A percentile compares a stretch with the other conserved stretches of the same genome.
Evolutionary conservation across 2,797 vertebrate species (phyloP).

Genomic region (Mus caroli): DNA sequence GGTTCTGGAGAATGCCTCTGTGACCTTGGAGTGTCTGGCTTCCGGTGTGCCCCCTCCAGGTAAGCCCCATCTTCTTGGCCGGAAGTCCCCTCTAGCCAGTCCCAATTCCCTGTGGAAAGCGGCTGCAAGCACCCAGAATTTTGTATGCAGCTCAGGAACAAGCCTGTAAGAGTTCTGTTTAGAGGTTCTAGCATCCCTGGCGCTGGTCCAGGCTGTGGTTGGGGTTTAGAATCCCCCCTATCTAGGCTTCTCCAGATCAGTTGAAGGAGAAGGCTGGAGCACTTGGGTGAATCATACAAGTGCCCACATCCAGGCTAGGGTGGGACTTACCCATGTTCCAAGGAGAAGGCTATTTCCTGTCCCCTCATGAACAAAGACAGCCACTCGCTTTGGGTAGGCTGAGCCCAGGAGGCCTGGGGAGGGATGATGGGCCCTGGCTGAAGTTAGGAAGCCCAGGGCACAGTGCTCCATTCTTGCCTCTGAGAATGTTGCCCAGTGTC

Average conservation of each 20-base stretch:
- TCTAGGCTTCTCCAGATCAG: neutral
- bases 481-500: neutral
- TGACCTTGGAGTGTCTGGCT: constrained; percentile 87
- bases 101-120: neutral
- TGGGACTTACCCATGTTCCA: neutral
- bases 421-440: neutral
- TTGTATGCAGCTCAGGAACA: neutral
- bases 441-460: neutral
- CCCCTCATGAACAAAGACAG: neutral
- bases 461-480: accelerated
- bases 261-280: neutral
- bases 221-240: accelerated
- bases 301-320: accelerated
- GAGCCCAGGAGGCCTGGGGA: neutral
- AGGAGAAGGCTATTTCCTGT: neutral
- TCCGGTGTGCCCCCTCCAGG: constrained; percentile 87
- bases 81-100: neutral
- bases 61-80: constrained; percentile 54
- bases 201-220: neutral
- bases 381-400: neutral
- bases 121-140: neutral
- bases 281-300: neutral
- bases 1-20: constrained; percentile 80
- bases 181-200: neutral
- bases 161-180: neutral